Evolutionary conservation across 2,113 vertebrate genomes (phyloP).

Genomic region (Nanorana parkeri): DNA sequence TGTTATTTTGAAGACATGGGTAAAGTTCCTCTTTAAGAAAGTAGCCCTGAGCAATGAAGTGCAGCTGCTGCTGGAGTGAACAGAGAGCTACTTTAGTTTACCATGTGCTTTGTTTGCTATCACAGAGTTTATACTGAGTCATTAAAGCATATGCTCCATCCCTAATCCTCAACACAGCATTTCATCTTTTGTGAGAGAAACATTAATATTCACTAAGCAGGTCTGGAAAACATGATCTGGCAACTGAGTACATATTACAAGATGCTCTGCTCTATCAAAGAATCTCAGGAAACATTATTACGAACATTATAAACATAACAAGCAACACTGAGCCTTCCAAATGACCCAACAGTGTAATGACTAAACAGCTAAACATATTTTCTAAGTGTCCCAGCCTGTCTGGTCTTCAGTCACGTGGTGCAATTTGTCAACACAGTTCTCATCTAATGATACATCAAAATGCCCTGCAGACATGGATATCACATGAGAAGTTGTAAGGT

Average conservation of each 20-base stretch:
- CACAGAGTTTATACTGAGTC: conserved; percentile 3
- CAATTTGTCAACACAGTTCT: background rate
- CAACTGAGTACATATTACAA: conserved; percentile 33
- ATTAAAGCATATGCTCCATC: background rate
- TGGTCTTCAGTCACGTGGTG: background rate
- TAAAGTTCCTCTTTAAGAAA: too few species aligned
- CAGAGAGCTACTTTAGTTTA: background rate
- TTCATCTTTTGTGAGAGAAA: conserved; percentile 34
- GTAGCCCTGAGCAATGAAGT: too few species aligned
- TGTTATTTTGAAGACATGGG: too few species aligned
- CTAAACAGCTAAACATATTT: background rate
- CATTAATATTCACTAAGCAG: conserved; percentile 23
- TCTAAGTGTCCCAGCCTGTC: background rate
- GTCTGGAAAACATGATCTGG: background rate
- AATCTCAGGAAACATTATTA: background rate
- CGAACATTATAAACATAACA: background rate
- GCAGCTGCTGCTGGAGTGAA: too few species aligned
- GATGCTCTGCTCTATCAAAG: background rate
- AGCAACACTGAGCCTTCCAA: background rate
- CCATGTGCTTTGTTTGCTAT: conserved; percentile 7
- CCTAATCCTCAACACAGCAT: conserved; percentile 23
- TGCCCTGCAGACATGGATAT: conserved; percentile 1
- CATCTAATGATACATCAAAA: conserved; percentile 2
- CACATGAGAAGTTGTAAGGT: background rate
- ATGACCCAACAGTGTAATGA: background rate